Percentiles rank a stretch among this genome's conserved stretches.
Conservation (phyloP, 2,888 invertebrate genomes). For the Epirrhoe tristata region DNA sequence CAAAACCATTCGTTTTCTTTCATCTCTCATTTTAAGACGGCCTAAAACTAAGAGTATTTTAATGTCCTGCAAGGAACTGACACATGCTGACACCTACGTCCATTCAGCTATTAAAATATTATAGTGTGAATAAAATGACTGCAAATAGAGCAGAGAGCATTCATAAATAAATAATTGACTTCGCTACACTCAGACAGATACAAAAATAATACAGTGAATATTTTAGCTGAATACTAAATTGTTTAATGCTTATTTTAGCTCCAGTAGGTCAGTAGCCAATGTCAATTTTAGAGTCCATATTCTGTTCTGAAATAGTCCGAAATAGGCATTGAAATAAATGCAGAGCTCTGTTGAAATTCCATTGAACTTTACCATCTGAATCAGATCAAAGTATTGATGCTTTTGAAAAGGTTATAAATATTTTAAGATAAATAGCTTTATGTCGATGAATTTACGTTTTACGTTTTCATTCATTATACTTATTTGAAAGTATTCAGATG, state of each 20-base stretch:
- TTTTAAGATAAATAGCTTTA: neutral
- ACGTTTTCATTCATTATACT: neutral
- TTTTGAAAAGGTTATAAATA: neutral
- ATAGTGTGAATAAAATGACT: conserved; percentile 1
- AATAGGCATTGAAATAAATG: conserved; percentile 8
- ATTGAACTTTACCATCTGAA: conserved; percentile 10
- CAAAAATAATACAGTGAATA: neutral
- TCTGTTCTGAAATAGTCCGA: conserved; percentile 15
- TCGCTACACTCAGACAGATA: neutral
- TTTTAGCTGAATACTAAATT: conserved; percentile 14
- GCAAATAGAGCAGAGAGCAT: neutral
- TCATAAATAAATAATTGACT: conserved; percentile 7
- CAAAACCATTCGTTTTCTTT: too few species aligned
- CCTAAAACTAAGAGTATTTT: neutral
- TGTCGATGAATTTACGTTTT: neutral
- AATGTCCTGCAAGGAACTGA: neutral
- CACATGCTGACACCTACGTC: neutral
- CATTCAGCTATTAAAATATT: neutral
- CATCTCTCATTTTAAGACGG: too few species aligned
- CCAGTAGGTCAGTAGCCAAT: conserved; percentile 22
- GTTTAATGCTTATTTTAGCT: conserved; percentile 14
- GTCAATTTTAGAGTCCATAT: conserved; percentile 28
- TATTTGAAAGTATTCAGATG: too few species aligned
- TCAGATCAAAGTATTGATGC: neutral
- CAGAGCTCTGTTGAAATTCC: conserved; percentile 1